Base-by-base conservation (phyloP, 2,888 invertebrate genomes). In the Rhaphigaster nebulosa region DNA sequence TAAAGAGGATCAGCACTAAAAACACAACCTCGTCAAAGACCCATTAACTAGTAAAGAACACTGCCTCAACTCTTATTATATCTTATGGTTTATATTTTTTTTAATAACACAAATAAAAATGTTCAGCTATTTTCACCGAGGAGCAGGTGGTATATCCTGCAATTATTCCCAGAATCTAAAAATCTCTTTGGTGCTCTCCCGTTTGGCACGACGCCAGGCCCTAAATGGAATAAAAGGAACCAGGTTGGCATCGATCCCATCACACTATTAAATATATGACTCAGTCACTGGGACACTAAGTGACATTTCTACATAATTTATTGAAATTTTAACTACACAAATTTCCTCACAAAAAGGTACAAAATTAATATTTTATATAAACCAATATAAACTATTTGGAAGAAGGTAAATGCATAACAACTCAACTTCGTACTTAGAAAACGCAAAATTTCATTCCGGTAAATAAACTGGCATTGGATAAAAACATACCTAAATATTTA, bases 181-280 rank as follows among this genome's bases (percentile, higher is more conserved):
- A 76, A 76, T 38, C 34, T 34, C 70, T 76, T 76, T 20, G 2
- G 38, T 76, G 70, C 34, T 34, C 34, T 76, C 38, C n/a, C 10
- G 45, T 26, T 84, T 18, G 84, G 84, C 45, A 84, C 0, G 1
- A 5, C 12, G 23, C 84, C 84, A 84, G 45, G 45, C 4, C 45
- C 4, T 45, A 45, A 84, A 84, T 50, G 84, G 84, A 84, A 84
- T 84, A 84, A 84, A 84, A 41, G 84, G 84, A 84, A 84, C 45
- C 45, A 50, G 84, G 45, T 84, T 84, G 84, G 84, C 84, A 4
- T n/a, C 84, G 15, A 18, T 41, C 84, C 84, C 45, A n/a, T 45
- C 45, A 50, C 41, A 8, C 26, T n/a, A 84, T 45, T 84, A 84
- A 84, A 45, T 84, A 76, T 76, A 76, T 76, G 70, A 76, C 70